Evolutionary conservation across 2,113 vertebrate genomes (phyloP).

Genomic region (Triplophysa dalaica): DNA sequence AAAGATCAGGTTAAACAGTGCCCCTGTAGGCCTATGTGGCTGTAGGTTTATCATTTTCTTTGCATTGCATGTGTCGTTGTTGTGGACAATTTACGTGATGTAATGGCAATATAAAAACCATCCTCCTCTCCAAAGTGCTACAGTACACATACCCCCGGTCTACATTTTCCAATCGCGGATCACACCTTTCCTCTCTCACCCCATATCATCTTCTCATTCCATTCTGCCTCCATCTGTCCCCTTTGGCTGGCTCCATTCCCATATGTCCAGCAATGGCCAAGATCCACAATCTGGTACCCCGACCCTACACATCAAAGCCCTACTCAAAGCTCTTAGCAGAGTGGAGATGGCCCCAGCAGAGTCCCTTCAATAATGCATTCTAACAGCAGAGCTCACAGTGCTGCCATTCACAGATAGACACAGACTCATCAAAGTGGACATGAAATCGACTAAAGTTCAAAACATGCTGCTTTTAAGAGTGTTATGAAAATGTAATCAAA

Average conservation of each 20-base stretch:
- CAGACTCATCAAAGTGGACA: neutral
- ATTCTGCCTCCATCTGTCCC: constrained; percentile 44
- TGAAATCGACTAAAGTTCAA: neutral
- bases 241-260: constrained; percentile 29
- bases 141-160: neutral
- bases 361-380: constrained; percentile 38
- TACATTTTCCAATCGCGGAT: neutral
- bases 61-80: neutral
- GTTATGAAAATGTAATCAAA: too few relatives aligned
- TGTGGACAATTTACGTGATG: neutral
- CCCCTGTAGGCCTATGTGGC: neutral
- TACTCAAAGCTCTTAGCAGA: constrained; percentile 16
- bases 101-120: neutral
- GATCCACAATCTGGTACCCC: constrained; percentile 22
- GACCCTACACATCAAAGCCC: constrained; percentile 50
- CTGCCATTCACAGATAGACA: constrained; percentile 9
- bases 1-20: neutral
- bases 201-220: constrained; percentile 20
- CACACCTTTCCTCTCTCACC: constrained; percentile 7
- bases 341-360: constrained; percentile 6
- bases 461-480: neutral
- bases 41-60: neutral
- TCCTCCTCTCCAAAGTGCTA: neutral
- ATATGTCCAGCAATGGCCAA: constrained; percentile 47
- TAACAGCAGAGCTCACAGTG: constrained; percentile 3